Percentiles rank a stretch among this genome's conserved stretches.
Conservation (phyloP, 2,797 vertebrate genomes). For the Cichlasoma orientale region DNA sequence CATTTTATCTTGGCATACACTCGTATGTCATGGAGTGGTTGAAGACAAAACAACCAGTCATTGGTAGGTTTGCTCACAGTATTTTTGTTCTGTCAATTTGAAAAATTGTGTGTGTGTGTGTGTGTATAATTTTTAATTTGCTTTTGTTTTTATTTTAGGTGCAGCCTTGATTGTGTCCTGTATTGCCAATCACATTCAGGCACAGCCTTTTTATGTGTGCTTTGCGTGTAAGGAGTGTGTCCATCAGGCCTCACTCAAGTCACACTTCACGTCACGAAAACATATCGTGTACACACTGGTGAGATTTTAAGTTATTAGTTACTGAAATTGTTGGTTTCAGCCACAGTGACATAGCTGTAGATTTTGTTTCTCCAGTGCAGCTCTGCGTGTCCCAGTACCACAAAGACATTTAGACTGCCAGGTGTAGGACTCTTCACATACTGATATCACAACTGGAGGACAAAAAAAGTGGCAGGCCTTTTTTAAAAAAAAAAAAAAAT, state of each 20-base stretch:
- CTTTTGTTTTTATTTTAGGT: constrained; percentile 43
- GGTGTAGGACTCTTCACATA: no score
- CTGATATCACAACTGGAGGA: no score
- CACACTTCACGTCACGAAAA: constrained; percentile 50
- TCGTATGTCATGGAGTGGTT: background rate
- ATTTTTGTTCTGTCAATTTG: background rate
- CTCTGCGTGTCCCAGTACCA: no score
- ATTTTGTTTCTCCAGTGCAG: no score
- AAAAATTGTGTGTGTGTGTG: background rate
- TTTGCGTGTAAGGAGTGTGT: constrained; percentile 60
- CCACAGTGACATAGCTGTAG: no score
- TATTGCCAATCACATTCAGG: background rate
- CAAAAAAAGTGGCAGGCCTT: no score
- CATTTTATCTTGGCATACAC: background rate
- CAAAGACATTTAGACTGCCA: no score
- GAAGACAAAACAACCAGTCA: background rate
- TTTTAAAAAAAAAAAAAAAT: no score
- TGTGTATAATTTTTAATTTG: background rate
- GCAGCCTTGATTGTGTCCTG: constrained; percentile 49
- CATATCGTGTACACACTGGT: constrained; percentile 64
- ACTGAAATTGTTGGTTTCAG: no score
- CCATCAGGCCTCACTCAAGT: rapidly evolving
- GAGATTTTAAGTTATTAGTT: constrained; percentile 4
- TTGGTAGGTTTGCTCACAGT: constrained; percentile 41
- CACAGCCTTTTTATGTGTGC: constrained; percentile 43